These are phyloP conservation scores for Lagodon rhomboides DNA, from an alignment of 2,797 vertebrate genomes.

Conservation along the genomic window DNA sequence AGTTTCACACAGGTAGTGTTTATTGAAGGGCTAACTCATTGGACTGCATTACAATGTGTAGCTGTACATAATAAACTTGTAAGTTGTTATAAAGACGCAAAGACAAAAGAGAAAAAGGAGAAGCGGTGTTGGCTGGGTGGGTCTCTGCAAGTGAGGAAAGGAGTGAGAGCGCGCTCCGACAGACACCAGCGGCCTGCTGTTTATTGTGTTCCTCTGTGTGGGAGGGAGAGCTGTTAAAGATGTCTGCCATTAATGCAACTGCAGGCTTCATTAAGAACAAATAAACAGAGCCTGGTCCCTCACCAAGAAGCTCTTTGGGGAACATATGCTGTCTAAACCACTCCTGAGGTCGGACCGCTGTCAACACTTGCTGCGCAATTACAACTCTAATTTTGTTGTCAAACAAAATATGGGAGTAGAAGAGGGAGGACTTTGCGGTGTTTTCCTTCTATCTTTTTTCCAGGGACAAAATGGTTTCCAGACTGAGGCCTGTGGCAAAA, in stretches of 20 bases:
- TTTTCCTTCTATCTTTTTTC: conserved; percentile 11
- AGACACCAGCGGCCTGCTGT: conserved; percentile 51
- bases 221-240: conserved; percentile 66
- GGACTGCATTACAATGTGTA: neutral
- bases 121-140: neutral
- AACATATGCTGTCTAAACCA: conserved; percentile 53
- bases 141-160: neutral
- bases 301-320: conserved; percentile 53
- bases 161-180: conserved; percentile 25
- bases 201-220: conserved; percentile 71
- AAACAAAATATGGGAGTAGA: conserved; percentile 62
- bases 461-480: conserved; percentile 62
- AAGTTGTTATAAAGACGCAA: conserved; percentile 11
- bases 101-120: conserved; percentile 5
- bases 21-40: neutral
- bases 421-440: conserved; percentile 16
- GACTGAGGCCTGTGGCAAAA: conserved; percentile 42
- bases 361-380: conserved; percentile 74
- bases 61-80: neutral
- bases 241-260: conserved; percentile 66
- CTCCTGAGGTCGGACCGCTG: conserved; percentile 65
- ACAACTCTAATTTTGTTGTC: conserved; percentile 69
- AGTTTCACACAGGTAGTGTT: conserved; percentile 3
- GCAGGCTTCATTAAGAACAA: conserved; percentile 76
- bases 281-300: conserved; percentile 67